phyloP scores from a whole-genome alignment of 1,140 invertebrate species.

The Lordiphosa mommai region DNA sequence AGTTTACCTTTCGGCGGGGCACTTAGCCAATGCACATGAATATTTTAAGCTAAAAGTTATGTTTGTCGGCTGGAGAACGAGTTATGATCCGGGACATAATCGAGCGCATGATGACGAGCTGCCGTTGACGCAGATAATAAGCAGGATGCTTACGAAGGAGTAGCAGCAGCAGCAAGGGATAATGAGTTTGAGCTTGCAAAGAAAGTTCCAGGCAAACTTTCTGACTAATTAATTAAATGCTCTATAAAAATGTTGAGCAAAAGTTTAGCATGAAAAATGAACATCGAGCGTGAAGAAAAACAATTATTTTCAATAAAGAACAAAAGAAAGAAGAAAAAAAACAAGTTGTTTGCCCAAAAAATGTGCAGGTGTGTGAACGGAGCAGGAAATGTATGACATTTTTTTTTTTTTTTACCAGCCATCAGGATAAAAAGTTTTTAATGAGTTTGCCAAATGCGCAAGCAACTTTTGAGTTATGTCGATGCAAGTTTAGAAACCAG shows the following conservation, averaged over 20 bases:
- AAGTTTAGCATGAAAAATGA: conserved; percentile 27
- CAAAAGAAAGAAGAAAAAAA: conserved; percentile 19
- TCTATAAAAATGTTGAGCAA: conserved; percentile 63
- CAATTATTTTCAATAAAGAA: conserved; percentile 39
- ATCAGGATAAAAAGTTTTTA: conserved; percentile 63
- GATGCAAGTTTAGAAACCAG: neutral
- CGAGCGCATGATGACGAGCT: conserved; percentile 53
- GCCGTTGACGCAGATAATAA: conserved; percentile 58
- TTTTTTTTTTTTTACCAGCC: conserved; percentile 10
- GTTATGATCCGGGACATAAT: conserved; percentile 43
- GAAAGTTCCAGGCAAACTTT: conserved; percentile 60
- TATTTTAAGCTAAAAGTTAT: conserved; percentile 62
- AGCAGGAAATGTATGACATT: conserved; percentile 32
- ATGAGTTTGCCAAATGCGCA: conserved; percentile 71
- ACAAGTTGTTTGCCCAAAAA: conserved; percentile 38
- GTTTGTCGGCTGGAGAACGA: conserved; percentile 13
- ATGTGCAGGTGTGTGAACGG: conserved; percentile 28
- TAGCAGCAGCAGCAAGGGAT: conserved; percentile 48
- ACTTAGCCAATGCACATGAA: conserved; percentile 58
- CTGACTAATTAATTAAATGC: conserved; percentile 78
- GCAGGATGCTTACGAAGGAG: conserved; percentile 19
- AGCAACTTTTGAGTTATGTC: conserved; percentile 5
- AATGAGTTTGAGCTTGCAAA: conserved; percentile 49
- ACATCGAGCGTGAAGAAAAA: conserved; percentile 19
- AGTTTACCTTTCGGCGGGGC: conserved; percentile 46